phyloP scores from a whole-genome alignment of 2,888 invertebrate genomes.

The Rhaphigaster nebulosa region DNA sequence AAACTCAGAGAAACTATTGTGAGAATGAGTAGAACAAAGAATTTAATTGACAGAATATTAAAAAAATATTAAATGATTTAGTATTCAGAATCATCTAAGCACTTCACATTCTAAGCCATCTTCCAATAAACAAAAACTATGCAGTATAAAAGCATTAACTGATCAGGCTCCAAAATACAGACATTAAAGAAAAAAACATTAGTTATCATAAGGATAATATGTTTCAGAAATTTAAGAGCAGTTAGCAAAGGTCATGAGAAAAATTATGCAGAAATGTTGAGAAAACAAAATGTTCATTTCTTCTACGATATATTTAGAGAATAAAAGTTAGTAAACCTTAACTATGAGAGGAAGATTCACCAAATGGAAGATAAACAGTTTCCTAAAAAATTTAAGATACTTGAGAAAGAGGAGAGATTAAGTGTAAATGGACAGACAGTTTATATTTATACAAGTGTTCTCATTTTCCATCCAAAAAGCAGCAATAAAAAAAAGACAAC shows the following conservation, averaged over 20 bases:
- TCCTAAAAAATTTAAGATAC: too few species aligned
- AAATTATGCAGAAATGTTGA: not conserved
- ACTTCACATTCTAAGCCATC: too few species aligned
- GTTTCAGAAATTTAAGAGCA: not conserved
- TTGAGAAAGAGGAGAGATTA: not conserved
- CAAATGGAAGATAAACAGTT: too few species aligned
- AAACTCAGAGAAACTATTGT: too few species aligned
- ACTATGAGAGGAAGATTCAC: not conserved
- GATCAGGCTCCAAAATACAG: not conserved
- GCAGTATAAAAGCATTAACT: not conserved
- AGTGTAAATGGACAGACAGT: not conserved
- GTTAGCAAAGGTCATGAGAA: too few species aligned
- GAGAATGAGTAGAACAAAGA: not conserved
- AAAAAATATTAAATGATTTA: too few species aligned
- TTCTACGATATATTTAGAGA: not conserved
- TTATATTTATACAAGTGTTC: not conserved
- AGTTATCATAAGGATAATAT: not conserved
- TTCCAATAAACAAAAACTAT: not conserved
- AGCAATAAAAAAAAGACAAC: not conserved
- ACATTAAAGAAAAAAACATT: not conserved
- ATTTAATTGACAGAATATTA: too few species aligned
- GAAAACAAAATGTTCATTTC: not conserved
- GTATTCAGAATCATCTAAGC: too few species aligned
- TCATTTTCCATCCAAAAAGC: not conserved
- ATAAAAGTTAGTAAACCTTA: not conserved